Evolutionary conservation across 2,888 invertebrate species (phyloP), one percentile per base, ranked within the genome.

Genomic region (Erannis defoliaria): DNA sequence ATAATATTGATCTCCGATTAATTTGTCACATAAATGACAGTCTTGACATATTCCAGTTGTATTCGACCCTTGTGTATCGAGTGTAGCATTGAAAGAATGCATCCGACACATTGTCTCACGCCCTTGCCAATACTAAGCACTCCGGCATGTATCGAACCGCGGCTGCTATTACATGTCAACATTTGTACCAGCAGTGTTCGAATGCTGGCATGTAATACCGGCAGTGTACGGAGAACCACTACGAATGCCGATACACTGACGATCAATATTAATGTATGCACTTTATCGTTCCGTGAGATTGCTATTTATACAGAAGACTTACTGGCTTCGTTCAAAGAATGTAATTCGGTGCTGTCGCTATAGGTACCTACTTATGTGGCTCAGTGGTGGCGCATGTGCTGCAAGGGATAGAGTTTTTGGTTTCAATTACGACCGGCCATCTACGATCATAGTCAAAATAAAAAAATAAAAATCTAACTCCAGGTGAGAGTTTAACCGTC

Each of bases 141-240:
- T 21, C 26, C 14, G 43, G 43, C 57, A 45, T 43, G 43, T 57
- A 50, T 57, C 50, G 12, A 33, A 35, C 26, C 33, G 16, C 19
- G 46, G 23, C 40, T 38, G 58, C 53, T 46, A 53, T 53, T 53
- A 53, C 46, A 46, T n/a, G 31, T 31, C 46, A 53, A 46, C 31
- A 46, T 59, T 46, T 46, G 46, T 59, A 59, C 38, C 45, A 51
- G 31, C 18, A 16, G 16, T 51, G 29, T 37, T 16, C 16, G 29
- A 51, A 51, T 38, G 50, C 26, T 37, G 35, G 4, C 37, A 16
- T 49, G 35, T 38, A 26, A 38, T 38, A 26, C 37, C 18, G 29
- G n/a, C 29, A 40, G 40, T 42, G 31, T 51, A 46, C 51, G 58
- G 58, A 23, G 46, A 59, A 46, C 38, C 58, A 51, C 53, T 53